Percentiles rank a stretch among this genome's conserved stretches.
These are phyloP conservation scores for Elymnias hypermnestra DNA, from an alignment of 1,140 invertebrate species.

Conservation along the genomic window DNA sequence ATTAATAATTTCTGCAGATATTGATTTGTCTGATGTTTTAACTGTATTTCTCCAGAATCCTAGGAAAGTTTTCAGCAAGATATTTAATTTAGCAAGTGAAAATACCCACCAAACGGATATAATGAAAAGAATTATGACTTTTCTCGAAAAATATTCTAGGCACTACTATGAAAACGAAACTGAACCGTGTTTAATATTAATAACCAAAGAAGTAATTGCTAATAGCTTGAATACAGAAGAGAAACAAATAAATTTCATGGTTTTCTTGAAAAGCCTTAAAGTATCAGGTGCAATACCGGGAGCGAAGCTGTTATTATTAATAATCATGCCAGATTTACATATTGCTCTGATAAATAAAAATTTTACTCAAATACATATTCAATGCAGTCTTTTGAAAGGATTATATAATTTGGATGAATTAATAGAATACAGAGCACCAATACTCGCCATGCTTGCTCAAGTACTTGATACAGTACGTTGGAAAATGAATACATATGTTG, in stretches of 20 bases:
- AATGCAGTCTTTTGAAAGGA: conserved; percentile 37
- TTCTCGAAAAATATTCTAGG: conserved; percentile 43
- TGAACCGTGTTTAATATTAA: conserved; percentile 40
- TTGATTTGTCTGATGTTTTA: conserved; percentile 43
- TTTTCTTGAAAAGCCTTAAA: conserved; percentile 44
- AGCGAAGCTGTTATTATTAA: conserved; percentile 43
- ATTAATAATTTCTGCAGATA: conserved; percentile 31
- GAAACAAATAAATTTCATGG: conserved; percentile 41
- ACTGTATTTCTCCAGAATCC: conserved; percentile 56
- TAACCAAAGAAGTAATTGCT: conserved; percentile 34
- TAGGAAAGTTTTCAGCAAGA: conserved; percentile 38
- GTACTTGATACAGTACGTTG: conserved; percentile 46
- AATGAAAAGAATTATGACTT: conserved; percentile 46
- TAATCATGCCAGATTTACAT: conserved; percentile 60
- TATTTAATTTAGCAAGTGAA: conserved; percentile 47
- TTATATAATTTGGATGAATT: conserved; percentile 40
- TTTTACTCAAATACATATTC: conserved; percentile 34
- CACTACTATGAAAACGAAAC: conserved; percentile 52
- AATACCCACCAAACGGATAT: conserved; percentile 47
- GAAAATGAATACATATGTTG: conserved; percentile 46
- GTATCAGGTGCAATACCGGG: conserved; percentile 32
- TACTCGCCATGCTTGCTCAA: conserved; percentile 55
- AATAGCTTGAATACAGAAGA: conserved; percentile 29
- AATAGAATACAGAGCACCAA: conserved; percentile 47
- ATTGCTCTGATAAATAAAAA: conserved; percentile 39